These are phyloP conservation scores for Spodoptera exigua DNA, from an alignment of 2,888 invertebrate species.

Conservation along the genomic window DNA sequence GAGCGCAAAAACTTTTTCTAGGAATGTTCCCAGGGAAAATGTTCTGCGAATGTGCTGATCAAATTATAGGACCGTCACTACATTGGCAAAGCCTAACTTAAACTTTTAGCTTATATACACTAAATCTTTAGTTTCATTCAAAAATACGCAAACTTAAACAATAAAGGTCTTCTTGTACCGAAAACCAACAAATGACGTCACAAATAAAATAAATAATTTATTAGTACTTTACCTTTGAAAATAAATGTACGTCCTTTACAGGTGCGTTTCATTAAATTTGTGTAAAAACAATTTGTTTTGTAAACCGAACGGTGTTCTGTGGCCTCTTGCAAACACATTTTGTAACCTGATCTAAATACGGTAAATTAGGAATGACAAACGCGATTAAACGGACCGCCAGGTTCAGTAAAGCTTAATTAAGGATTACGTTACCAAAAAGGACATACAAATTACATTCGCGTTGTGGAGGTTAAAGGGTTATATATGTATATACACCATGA, in stretches of 20 bases:
- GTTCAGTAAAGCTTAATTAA: slow-evolving; percentile 67
- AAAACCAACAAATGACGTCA: not conserved
- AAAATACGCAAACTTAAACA: no score
- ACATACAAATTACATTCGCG: slow-evolving; percentile 59
- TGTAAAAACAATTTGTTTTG: slow-evolving; percentile 50
- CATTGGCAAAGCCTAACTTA: no score
- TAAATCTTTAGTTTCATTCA: no score
- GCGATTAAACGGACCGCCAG: slow-evolving; percentile 65
- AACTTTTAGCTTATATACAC: no score
- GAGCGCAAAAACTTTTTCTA: slow-evolving; percentile 1
- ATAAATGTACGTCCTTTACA: slow-evolving; percentile 30
- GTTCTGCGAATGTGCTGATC: not conserved
- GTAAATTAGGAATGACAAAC: slow-evolving; percentile 69
- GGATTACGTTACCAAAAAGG: slow-evolving; percentile 66
- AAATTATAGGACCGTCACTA: no score
- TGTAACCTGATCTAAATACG: slow-evolving; percentile 64
- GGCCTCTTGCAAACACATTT: slow-evolving; percentile 59
- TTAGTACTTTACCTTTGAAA: slow-evolving; percentile 11
- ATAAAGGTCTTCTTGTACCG: no score
- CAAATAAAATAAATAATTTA: slow-evolving; percentile 34
- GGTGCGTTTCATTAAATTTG: slow-evolving; percentile 45
- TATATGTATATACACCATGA: slow-evolving; percentile 11
- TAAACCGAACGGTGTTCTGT: slow-evolving; percentile 45
- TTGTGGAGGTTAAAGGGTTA: slow-evolving; percentile 48
- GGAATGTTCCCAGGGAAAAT: not conserved